A percentile compares a stretch with the other conserved stretches of the same genome.
Evolutionary conservation across 2,113 vertebrate species (phyloP).

Genomic region (Tragelaphus scriptus): DNA sequence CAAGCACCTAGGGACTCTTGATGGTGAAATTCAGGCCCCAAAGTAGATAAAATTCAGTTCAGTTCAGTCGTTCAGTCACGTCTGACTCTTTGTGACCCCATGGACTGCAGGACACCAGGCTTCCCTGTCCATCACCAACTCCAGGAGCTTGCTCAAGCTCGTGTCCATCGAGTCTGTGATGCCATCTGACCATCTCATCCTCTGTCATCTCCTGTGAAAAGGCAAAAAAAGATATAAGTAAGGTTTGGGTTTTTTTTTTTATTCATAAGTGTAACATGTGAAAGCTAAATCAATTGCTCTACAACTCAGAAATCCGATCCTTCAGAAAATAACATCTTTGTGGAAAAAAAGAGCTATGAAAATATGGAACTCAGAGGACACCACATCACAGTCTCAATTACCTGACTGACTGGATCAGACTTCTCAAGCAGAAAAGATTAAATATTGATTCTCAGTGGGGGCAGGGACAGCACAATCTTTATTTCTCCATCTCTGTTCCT

Average conservation of each 20-base stretch:
- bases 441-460: background rate
- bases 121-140: background rate
- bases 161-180: background rate
- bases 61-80: background rate
- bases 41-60: background rate
- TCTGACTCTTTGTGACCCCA: background rate
- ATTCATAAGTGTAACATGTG: background rate
- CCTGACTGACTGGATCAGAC: background rate
- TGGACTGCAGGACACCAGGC: background rate
- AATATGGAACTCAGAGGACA: background rate
- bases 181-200: background rate
- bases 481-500: background rate
- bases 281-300: background rate
- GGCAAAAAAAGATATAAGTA: background rate
- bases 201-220: background rate
- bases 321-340: background rate
- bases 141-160: background rate
- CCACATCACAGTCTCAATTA: background rate
- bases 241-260: background rate
- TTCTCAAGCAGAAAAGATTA: constrained; percentile 37
- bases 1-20: background rate
- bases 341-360: background rate
- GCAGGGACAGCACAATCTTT: background rate
- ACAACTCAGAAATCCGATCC: background rate
- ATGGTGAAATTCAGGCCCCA: background rate